Conservation (phyloP, 2,797 vertebrate genomes). For the Crenichthys baileyi region DNA sequence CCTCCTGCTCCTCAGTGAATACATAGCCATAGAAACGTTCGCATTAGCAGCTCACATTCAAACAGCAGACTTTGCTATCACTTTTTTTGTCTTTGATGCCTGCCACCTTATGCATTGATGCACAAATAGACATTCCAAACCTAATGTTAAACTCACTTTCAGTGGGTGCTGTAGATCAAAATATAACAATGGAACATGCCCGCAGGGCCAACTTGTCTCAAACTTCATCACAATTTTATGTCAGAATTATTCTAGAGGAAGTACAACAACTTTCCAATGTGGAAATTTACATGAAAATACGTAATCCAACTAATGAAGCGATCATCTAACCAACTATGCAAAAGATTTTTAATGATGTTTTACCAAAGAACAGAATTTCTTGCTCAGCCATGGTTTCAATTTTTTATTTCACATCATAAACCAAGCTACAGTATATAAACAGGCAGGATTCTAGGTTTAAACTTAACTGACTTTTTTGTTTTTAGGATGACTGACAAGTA, state of each 20-base stretch:
- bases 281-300: conserved; percentile 5
- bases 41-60: neutral
- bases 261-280: conserved; percentile 7
- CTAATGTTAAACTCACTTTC: neutral
- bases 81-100: neutral
- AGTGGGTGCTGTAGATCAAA: neutral
- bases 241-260: conserved; percentile 7
- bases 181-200: conserved; percentile 1
- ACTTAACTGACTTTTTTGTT: conserved; percentile 11
- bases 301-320: conserved; percentile 2
- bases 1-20: neutral
- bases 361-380: conserved; percentile 1
- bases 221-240: neutral
- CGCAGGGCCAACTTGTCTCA: neutral
- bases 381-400: conserved; percentile 1
- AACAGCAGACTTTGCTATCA: neutral
- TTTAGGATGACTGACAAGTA: conserved; percentile 12
- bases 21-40: neutral
- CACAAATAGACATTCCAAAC: neutral
- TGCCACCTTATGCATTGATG: neutral
- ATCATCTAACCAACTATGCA: conserved; percentile 30
- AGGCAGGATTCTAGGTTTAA: conserved; percentile 7
- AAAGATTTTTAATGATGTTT: conserved; percentile 27
- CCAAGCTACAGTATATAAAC: conserved; percentile 1
- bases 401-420: neutral